Evolutionary conservation across 2,888 invertebrate genomes (phyloP).

Genomic region (Camptogramma bilineatum): DNA sequence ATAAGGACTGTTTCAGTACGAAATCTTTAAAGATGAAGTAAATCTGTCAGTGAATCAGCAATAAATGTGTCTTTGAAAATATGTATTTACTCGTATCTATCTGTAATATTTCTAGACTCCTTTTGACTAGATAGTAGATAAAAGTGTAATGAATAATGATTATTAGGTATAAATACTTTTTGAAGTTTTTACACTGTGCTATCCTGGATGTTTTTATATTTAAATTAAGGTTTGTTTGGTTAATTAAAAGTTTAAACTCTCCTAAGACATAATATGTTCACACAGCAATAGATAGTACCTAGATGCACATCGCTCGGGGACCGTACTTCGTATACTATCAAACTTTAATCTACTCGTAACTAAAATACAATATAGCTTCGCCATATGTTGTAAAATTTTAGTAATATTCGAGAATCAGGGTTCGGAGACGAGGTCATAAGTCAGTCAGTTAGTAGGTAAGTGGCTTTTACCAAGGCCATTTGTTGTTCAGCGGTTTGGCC

Average conservation of each 20-base stretch:
- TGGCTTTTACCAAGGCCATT: constrained; percentile 59
- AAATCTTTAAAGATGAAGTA: not conserved
- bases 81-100: too few species aligned
- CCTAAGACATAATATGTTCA: too few species aligned
- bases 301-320: not conserved
- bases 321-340: constrained; percentile 28
- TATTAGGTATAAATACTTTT: too few species aligned
- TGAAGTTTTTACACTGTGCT: too few species aligned
- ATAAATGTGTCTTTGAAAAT: too few species aligned
- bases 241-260: too few species aligned
- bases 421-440: constrained; percentile 55
- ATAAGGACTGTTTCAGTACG: not conserved
- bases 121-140: too few species aligned
- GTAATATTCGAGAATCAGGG: constrained; percentile 50
- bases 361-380: constrained; percentile 37
- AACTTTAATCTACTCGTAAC: constrained; percentile 33
- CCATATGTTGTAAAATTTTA: constrained; percentile 42
- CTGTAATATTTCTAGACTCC: too few species aligned
- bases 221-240: not conserved
- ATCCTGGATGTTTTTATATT: too few species aligned
- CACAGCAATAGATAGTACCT: not conserved
- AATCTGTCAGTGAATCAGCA: not conserved
- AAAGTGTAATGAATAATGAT: too few species aligned
- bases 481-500: constrained; percentile 56
- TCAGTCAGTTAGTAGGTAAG: constrained; percentile 58